Conservation (phyloP, 2,888 invertebrate genomes). For the Calameuta filiformis region DNA sequence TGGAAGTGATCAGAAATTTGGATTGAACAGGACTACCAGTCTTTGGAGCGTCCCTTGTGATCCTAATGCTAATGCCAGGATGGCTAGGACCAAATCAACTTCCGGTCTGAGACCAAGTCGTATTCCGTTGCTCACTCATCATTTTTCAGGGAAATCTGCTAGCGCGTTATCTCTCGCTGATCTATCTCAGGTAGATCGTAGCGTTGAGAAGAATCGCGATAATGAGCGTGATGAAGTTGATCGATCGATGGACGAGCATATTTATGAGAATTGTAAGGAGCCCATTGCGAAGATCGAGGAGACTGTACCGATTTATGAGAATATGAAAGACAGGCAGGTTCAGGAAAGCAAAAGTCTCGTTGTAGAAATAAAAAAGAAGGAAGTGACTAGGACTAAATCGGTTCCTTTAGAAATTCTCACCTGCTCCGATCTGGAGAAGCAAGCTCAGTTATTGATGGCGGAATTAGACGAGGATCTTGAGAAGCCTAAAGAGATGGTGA, state of each 20-base stretch:
- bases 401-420: slow-evolving; percentile 57
- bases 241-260: slow-evolving; percentile 51
- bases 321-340: slow-evolving; percentile 27
- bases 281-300: slow-evolving; percentile 44
- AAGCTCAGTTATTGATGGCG: slow-evolving; percentile 56
- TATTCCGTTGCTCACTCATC: slow-evolving; percentile 57
- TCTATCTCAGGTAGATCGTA: slow-evolving; percentile 59
- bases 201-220: slow-evolving; percentile 39
- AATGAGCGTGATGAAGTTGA: slow-evolving; percentile 52
- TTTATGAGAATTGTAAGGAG: slow-evolving; percentile 55
- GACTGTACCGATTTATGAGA: slow-evolving; percentile 46
- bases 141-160: slow-evolving; percentile 30
- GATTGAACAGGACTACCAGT: slow-evolving; percentile 37
- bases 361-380: slow-evolving; percentile 38
- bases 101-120: slow-evolving; percentile 51
- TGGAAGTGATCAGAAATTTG: slow-evolving; percentile 16
- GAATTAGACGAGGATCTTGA: slow-evolving; percentile 59
- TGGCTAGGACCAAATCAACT: slow-evolving; percentile 39
- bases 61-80: slow-evolving; percentile 16
- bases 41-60: slow-evolving; percentile 24
- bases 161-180: slow-evolving; percentile 61
- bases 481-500: slow-evolving; percentile 22
- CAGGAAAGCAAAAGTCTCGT: slow-evolving; percentile 29
- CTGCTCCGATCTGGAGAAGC: slow-evolving; percentile 52
- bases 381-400: slow-evolving; percentile 46